A percentile compares a stretch with the other conserved stretches of the same genome.
These are phyloP conservation scores for Leptocoma aspasia DNA, from an alignment of 2,113 vertebrate species.

Conservation along the genomic window DNA sequence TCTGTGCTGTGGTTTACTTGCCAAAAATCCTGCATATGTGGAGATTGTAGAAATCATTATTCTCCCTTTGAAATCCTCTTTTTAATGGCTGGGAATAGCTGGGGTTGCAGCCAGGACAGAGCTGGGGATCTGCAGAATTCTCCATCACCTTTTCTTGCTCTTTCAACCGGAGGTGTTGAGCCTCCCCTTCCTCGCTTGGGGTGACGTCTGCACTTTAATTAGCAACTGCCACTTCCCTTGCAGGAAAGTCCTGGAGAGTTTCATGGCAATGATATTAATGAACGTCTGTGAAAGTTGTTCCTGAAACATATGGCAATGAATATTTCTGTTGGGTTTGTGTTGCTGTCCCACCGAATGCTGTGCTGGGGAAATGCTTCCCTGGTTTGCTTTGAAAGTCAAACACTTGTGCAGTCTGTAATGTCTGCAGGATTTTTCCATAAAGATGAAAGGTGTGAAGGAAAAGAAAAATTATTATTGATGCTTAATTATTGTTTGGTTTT, in stretches of 20 bases:
- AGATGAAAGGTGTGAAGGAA: background rate
- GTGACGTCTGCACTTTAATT: conserved; percentile 16
- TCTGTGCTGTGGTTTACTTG: background rate
- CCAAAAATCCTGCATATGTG: background rate
- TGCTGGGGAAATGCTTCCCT: background rate
- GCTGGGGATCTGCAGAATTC: background rate
- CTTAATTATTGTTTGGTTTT: background rate
- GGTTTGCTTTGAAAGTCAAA: background rate
- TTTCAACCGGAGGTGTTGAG: background rate
- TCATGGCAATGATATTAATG: background rate
- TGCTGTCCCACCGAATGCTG: background rate
- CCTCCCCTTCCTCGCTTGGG: background rate
- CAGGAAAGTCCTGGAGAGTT: conserved; percentile 17
- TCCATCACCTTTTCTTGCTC: background rate
- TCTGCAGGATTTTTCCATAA: background rate
- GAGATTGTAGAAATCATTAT: background rate
- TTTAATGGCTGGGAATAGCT: background rate
- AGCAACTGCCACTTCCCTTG: conserved; percentile 20
- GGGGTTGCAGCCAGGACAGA: background rate
- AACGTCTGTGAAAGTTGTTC: conserved; percentile 5
- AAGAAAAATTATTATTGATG: background rate
- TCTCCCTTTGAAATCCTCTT: background rate
- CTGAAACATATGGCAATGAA: conserved; percentile 45
- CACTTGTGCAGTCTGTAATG: background rate
- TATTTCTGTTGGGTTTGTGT: conserved; percentile 34